These are phyloP conservation scores for Tylochromis polylepis DNA, from an alignment of 2,113 vertebrate genomes.

Conservation along the genomic window DNA sequence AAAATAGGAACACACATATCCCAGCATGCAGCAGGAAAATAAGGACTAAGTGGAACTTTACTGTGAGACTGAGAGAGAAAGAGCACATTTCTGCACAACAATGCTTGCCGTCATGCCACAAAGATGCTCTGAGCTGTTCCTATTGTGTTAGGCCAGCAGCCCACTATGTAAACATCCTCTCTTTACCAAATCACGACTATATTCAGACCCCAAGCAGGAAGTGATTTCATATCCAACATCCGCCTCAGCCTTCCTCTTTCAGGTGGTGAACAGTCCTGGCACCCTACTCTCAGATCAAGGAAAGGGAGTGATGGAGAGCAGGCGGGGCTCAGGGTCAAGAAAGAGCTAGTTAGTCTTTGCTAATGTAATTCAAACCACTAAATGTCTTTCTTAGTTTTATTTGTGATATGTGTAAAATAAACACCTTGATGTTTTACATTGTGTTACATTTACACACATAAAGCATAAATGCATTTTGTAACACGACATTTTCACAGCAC, in stretches of 20 bases:
- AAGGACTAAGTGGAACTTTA: not conserved
- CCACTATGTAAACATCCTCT: slow-evolving; percentile 58
- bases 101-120: slow-evolving; percentile 42
- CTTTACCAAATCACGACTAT: slow-evolving; percentile 35
- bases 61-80: not conserved
- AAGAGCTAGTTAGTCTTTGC: not conserved
- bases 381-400: not conserved
- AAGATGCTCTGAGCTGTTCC: slow-evolving; percentile 29
- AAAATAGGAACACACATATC: not conserved
- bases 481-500: not conserved
- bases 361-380: not conserved
- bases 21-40: slow-evolving; percentile 31
- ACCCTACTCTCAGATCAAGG: not conserved
- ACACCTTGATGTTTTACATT: not conserved
- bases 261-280: slow-evolving; percentile 28
- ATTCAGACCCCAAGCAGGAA: slow-evolving; percentile 57
- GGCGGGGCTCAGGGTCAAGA: not conserved
- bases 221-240: slow-evolving; percentile 62
- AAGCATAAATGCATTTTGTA: not conserved
- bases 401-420: not conserved
- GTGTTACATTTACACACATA: not conserved
- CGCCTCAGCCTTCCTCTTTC: slow-evolving; percentile 59
- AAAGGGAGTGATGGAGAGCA: not conserved
- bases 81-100: slow-evolving; percentile 14
- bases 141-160: slow-evolving; percentile 51